Conservation (phyloP, 2,888 invertebrate genomes). For the Arctia plantaginis region DNA sequence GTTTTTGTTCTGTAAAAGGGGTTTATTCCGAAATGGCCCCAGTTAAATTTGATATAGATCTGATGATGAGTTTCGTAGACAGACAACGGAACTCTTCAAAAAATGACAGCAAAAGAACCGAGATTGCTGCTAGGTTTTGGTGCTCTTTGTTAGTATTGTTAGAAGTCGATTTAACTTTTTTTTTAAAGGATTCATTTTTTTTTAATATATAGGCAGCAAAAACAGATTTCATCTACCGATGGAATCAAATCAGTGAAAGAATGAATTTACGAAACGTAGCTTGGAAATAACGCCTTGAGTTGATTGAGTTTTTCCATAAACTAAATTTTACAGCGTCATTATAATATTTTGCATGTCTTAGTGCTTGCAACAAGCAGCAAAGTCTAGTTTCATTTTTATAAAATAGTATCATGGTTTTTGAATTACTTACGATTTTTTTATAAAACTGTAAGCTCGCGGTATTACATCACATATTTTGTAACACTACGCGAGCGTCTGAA, state of each 20-base stretch:
- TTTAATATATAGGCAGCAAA: neutral
- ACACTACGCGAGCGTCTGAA: slow-evolving; percentile 71
- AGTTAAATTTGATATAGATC: too few species aligned
- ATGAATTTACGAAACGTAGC: neutral
- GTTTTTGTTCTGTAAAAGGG: too few species aligned
- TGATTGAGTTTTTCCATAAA: slow-evolving; percentile 1
- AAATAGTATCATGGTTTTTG: slow-evolving; percentile 15
- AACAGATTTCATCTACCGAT: neutral
- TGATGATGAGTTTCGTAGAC: too few species aligned
- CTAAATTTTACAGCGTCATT: neutral
- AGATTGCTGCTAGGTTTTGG: too few species aligned
- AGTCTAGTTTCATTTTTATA: neutral
- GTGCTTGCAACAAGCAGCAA: neutral
- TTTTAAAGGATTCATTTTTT: too few species aligned
- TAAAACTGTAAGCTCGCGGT: slow-evolving; percentile 65
- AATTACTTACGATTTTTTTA: slow-evolving; percentile 59
- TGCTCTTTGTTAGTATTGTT: too few species aligned
- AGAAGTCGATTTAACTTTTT: too few species aligned
- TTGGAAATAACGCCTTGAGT: slow-evolving; percentile 3
- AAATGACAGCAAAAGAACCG: too few species aligned
- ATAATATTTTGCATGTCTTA: neutral
- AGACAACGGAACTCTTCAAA: too few species aligned
- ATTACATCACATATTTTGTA: slow-evolving; percentile 82
- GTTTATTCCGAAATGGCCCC: too few species aligned
- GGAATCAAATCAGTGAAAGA: neutral